Evolutionary conservation across 30 jellyfish, hydroid and myxozoan genomes (phyloP).

Genomic region (Clytia hemisphaerica): DNA sequence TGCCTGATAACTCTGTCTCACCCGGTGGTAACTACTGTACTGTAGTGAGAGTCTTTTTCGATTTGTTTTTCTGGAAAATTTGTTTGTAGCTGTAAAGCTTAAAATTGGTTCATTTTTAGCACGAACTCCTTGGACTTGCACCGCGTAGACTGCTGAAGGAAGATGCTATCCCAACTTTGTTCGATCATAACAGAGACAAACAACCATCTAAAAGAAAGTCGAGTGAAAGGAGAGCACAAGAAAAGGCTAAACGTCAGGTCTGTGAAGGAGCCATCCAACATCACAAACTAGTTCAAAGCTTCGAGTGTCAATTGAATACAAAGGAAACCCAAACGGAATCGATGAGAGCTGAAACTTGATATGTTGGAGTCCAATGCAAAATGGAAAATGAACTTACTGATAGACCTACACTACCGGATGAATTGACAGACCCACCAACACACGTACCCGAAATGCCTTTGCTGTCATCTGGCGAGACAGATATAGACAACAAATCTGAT

Average conservation of each 20-base stretch:
- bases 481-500: too few species aligned
- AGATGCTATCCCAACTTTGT: slow-evolving; percentile 2
- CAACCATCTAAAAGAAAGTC: slow-evolving; percentile 9
- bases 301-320: not conserved
- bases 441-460: too few species aligned
- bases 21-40: too few species aligned
- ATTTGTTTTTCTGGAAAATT: too few species aligned
- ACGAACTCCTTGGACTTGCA: slow-evolving; percentile 12
- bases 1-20: too few species aligned
- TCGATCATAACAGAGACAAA: slow-evolving; percentile 1
- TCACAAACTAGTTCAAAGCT: not conserved
- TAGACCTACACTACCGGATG: too few species aligned
- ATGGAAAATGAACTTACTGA: too few species aligned
- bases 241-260: slow-evolving; percentile 4
- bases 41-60: too few species aligned
- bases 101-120: not conserved
- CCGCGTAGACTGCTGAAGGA: slow-evolving; percentile 14
- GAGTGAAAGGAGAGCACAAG: slow-evolving; percentile 13
- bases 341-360: not conserved
- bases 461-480: too few species aligned
- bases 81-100: too few species aligned
- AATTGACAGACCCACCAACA: too few species aligned
- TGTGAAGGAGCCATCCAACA: slow-evolving; percentile 17
- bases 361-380: slow-evolving; percentile 21
- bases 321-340: slow-evolving; percentile 16